These are phyloP conservation scores for Ivindomyrus marchei DNA, from an alignment of 2,113 vertebrate species.

Conservation along the genomic window DNA sequence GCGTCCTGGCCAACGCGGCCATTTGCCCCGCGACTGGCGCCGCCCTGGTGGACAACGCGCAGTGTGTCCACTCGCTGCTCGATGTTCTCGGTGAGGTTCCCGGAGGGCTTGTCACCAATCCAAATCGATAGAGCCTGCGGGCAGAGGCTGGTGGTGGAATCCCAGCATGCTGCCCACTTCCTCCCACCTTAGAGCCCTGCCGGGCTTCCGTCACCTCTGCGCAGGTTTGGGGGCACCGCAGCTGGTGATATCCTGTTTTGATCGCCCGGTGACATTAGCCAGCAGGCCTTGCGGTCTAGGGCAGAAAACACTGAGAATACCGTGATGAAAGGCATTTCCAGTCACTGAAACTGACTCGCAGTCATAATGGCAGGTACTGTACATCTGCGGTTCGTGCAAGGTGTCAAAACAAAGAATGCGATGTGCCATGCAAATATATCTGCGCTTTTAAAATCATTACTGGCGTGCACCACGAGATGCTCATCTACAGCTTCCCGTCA, in stretches of 20 bases:
- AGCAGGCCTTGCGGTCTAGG: slow-evolving; percentile 29
- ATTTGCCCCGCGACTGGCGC: slow-evolving; percentile 69
- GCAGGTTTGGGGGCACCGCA: not conserved
- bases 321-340: slow-evolving; percentile 41
- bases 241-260: slow-evolving; percentile 40
- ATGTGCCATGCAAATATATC: not conserved
- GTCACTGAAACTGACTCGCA: slow-evolving; percentile 38
- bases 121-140: not conserved
- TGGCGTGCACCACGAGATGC: not conserved
- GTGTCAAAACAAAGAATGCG: not conserved
- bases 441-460: not conserved
- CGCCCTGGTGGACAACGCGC: slow-evolving; percentile 55
- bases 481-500: not conserved
- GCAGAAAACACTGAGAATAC: slow-evolving; percentile 4
- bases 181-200: not conserved
- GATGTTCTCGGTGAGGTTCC: slow-evolving; percentile 67
- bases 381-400: not conserved
- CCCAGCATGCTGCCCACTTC: not conserved
- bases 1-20: slow-evolving; percentile 82
- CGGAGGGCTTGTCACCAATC: not conserved
- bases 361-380: slow-evolving; percentile 28
- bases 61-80: slow-evolving; percentile 66
- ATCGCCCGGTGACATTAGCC: slow-evolving; percentile 23
- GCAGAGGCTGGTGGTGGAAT: not conserved
- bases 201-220: not conserved